Conservation (phyloP, 1,140 invertebrate genomes). For the Hydropsyche tenuis region DNA sequence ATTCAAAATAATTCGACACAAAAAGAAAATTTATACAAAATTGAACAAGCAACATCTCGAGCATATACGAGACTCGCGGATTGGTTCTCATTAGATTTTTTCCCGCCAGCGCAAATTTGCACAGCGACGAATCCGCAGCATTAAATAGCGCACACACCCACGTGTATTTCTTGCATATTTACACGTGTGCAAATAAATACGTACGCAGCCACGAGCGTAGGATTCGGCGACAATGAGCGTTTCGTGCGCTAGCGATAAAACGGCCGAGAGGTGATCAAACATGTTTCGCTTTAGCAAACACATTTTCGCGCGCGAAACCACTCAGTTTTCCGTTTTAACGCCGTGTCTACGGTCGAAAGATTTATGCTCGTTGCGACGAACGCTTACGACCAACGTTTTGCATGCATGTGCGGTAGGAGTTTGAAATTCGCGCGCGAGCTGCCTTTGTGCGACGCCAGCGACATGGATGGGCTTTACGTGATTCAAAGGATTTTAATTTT, state of each 20-base stretch:
- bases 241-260: conserved; percentile 20
- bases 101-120: not conserved
- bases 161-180: not conserved
- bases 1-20: too few relatives aligned
- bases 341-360: conserved; percentile 12
- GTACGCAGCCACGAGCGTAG: not conserved
- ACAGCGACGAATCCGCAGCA: not conserved
- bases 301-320: conserved; percentile 20
- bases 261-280: conserved; percentile 31
- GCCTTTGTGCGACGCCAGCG: too few relatives aligned
- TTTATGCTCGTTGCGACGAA: conserved; percentile 1
- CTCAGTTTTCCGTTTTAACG: conserved; percentile 20
- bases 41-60: too few relatives aligned
- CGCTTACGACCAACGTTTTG: not conserved
- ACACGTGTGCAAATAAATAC: too few relatives aligned
- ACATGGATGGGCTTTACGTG: too few relatives aligned
- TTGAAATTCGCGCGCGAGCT: too few relatives aligned
- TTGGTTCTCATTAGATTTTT: conserved; percentile 2
- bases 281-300: conserved; percentile 30
- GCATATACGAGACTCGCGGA: not conserved
- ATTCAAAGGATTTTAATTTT: too few relatives aligned
- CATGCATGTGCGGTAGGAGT: too few relatives aligned
- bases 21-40: too few relatives aligned
- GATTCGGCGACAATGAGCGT: not conserved
- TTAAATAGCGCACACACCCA: not conserved